Conservation (phyloP, 1,140 invertebrate species). For the Ditylenchus dipsaci region DNA sequence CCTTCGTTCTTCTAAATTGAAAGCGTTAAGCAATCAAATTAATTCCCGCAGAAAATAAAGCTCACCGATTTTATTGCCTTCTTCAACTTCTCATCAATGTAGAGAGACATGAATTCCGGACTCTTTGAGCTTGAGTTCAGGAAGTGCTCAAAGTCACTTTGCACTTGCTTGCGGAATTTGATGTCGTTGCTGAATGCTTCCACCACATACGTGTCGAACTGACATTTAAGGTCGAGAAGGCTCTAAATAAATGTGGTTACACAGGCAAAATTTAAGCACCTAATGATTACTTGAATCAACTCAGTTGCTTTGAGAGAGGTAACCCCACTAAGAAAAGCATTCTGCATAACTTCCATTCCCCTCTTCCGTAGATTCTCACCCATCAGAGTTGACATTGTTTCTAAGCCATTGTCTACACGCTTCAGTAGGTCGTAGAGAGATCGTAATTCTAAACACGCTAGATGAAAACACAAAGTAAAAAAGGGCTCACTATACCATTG, state of each 20-base stretch:
- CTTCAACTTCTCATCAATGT: constrained; percentile 98
- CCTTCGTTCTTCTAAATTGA: constrained; percentile 85
- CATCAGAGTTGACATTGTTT: constrained; percentile 53
- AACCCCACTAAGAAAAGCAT: constrained; percentile 79
- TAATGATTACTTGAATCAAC: constrained; percentile 74
- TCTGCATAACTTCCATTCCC: constrained; percentile 7
- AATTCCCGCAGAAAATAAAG: background rate
- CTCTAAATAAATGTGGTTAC: constrained; percentile 67
- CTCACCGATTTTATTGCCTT: constrained; percentile 94
- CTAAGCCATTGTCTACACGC: constrained; percentile 79
- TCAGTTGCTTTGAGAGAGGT: constrained; percentile 71
- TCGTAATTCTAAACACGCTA: too few relatives aligned
- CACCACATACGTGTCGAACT: constrained; percentile 92
- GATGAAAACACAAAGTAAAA: too few relatives aligned
- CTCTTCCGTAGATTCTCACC: constrained; percentile 27
- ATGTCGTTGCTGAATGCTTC: constrained; percentile 86
- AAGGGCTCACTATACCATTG: constrained; percentile 64
- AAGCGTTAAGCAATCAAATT: constrained; percentile 58
- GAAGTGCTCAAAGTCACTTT: constrained; percentile 96
- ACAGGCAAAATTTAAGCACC: background rate
- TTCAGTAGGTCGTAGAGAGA: constrained; percentile 79
- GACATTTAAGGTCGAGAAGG: constrained; percentile 89
- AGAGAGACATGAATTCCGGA: constrained; percentile 96
- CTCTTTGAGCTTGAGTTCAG: constrained; percentile 94
- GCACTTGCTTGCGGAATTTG: constrained; percentile 84